These are phyloP conservation scores for Trematomus bernacchii DNA, from an alignment of 2,797 vertebrate genomes.

Conservation along the genomic window DNA sequence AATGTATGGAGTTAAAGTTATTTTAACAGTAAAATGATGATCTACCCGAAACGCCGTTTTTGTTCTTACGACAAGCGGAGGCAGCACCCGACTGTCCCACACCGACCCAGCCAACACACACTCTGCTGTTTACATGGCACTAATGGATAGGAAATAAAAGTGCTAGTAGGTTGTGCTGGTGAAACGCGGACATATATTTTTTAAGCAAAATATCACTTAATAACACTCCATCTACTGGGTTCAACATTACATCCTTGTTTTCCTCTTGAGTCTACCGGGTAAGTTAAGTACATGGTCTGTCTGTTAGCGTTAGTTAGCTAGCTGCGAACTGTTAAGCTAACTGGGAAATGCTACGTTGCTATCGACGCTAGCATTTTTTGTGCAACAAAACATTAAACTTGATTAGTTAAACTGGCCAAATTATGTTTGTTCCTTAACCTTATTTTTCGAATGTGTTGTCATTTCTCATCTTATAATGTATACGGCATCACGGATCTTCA, in stretches of 20 bases:
- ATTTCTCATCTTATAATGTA: rapidly evolving
- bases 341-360: constrained; percentile 22
- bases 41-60: rapidly evolving
- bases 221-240: not conserved
- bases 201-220: not conserved
- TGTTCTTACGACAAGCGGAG: not conserved
- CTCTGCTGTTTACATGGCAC: constrained; percentile 11
- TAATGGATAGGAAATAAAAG: constrained; percentile 30
- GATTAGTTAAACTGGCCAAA: not conserved
- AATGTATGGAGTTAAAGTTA: not conserved
- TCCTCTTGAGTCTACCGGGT: constrained; percentile 15
- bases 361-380: constrained; percentile 27
- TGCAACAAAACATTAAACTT: not conserved
- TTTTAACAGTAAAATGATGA: not conserved
- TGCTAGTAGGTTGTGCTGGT: not conserved
- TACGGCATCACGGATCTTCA: not conserved
- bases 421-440: not conserved
- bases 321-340: not conserved
- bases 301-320: constrained; percentile 4
- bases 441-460: not conserved
- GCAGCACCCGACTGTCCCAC: constrained; percentile 11
- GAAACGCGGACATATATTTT: not conserved
- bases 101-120: not conserved
- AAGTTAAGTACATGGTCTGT: constrained; percentile 10
- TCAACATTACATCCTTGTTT: not conserved